Evolutionary conservation across 2,888 invertebrate species (phyloP).

Genomic region (Cryptocheilus praepositus): DNA sequence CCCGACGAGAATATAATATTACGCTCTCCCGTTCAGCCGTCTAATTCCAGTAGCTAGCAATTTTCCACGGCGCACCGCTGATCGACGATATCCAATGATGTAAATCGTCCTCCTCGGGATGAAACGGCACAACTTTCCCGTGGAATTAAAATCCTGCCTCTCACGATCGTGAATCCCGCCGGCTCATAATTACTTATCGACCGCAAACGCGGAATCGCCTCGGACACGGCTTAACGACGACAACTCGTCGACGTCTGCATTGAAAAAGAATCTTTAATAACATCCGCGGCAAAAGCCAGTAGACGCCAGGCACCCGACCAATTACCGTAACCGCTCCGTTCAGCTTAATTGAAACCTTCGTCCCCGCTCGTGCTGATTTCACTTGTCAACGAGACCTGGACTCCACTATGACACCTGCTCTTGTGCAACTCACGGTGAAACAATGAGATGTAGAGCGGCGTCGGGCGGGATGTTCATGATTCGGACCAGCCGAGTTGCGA

Average conservation of each 20-base stretch:
- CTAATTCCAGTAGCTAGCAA: not conserved
- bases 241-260: conserved; percentile 5
- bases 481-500: not conserved
- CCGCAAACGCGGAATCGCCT: conserved; percentile 5
- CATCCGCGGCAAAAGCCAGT: conserved; percentile 19
- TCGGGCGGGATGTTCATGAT: not conserved
- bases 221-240: conserved; percentile 1
- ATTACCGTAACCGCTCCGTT: conserved; percentile 40
- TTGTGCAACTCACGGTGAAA: conserved; percentile 29
- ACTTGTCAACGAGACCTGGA: conserved; percentile 7
- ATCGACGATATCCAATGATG: not conserved
- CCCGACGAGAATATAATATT: not conserved
- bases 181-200: conserved; percentile 9
- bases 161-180: conserved; percentile 1
- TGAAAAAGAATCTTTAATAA: conserved; percentile 20
- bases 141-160: conserved; percentile 10
- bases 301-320: conserved; percentile 13
- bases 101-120: conserved; percentile 1
- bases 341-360: conserved; percentile 45
- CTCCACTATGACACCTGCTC: not conserved
- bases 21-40: not conserved
- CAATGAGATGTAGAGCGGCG: not conserved
- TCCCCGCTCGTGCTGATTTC: conserved; percentile 37
- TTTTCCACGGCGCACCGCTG: not conserved
- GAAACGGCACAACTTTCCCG: not conserved